Base-by-base conservation (phyloP, 2,888 invertebrate genomes). In the Ischnura elegans region DNA sequence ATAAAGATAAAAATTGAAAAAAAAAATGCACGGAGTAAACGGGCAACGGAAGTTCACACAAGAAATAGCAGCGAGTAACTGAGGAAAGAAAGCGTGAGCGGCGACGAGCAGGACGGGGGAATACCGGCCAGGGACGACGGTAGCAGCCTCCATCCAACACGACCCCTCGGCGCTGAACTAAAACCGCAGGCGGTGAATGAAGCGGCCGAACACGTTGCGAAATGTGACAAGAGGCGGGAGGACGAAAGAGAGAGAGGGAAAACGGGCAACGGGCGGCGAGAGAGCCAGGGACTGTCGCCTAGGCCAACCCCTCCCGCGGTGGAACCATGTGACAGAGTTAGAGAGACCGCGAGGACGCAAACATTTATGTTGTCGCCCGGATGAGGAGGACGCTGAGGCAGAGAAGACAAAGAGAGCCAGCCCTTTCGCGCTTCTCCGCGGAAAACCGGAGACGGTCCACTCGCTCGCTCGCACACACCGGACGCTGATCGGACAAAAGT, bases 171-270 rank as follows among this genome's bases (percentile, higher is more conserved):
- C 51, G 76, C 76, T 36, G 16, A 29, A 76, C 36, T 76, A 76
- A 76, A 76, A 61, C 42, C 36, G 87, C 87, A n/a, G 25, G 43
- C 61, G 61, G 55, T 90, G 90, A 90, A 90, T 90, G 90, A 90
- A 90, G 90, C 90, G 55, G n/a, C 21, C 19, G 86, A 46, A 25
- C 25, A n/a, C 90, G 90, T 61, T 43, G 90, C 36, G 66, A 61
- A 90, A 61, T 55, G 43, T 46, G 43, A 61, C 25, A 43, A 61
- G 61, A 47, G 42, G 42, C 29, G 29, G 46, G 55, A 21, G 55
- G 55, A 66, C 55, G 29, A 55, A 29, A 29, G 87, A 47, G 51
- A 51, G 47, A n/a, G 51, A 47, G 47, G 29, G 87, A 51, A 51
- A 51, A 87, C 51, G 51, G 25, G 87, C 87, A 76, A 29, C 29